Evolutionary conservation across 2,888 invertebrate species (phyloP), one percentile per base, ranked within the genome.

Genomic region (Cheilosia pagana): DNA sequence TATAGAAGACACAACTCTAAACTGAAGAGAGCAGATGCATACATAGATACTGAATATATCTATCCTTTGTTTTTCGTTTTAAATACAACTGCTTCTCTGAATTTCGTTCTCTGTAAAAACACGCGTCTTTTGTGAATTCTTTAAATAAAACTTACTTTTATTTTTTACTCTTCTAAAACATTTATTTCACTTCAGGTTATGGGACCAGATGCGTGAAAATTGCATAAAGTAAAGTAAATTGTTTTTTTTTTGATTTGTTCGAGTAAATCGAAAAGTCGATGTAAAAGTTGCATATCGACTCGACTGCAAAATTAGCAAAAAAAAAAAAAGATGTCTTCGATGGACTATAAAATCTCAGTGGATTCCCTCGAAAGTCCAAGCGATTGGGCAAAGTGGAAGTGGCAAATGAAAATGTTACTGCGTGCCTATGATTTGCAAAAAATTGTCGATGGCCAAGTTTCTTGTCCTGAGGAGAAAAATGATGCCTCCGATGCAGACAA

Each of bases 291-390:
- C 35, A 35, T 35, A 35, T 35, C 35, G 35, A 5, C 25, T 21
- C 48, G 35, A 7, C 28, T 28, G 28, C 28, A 8, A 28, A 28
- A 28, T 28, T 7, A 28, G 28, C 2, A 41, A 41, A 41, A n/a
- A 50, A 23, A 12, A 6, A 19, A 48, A 48, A 50, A 23, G 4
- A 50, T 50, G 50, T 39, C 57, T 35, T 57, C 35, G 14, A 57
- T 39, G 45, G 62, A 48, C 35, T 63, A 48, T 28, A 63, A 63
- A 63, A 31, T 63, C 50, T 63, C 50, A 10, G 14, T 48, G 7
- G 63, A 63, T 63, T 48, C 35, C 28, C 62, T 63, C 31, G 63
- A 63, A 63, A 35, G 35, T 31, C 35, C 63, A 65, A 65, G 52
- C 16, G 65, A 65, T 52, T 65, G 52, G 65, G 41, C 65, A 41